Conservation (phyloP, 2,888 invertebrate genomes). For the Papilio demoleus region DNA sequence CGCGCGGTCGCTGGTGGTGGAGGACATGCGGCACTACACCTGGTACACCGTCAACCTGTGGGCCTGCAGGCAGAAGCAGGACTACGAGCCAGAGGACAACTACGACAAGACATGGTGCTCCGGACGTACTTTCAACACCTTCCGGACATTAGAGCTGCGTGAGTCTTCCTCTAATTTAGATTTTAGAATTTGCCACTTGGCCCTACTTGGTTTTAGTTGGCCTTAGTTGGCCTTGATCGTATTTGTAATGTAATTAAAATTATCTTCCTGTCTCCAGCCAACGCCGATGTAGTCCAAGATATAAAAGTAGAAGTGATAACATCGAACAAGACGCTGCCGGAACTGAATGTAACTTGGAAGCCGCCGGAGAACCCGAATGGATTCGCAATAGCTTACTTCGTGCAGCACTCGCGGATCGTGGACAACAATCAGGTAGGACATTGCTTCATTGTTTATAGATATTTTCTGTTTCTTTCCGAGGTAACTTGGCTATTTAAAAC, state of each 20-base stretch:
- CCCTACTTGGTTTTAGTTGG: too few relatives aligned
- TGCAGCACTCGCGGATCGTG: slow-evolving; percentile 88
- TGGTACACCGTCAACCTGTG: slow-evolving; percentile 89
- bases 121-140: slow-evolving; percentile 65
- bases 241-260: neutral
- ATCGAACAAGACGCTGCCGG: slow-evolving; percentile 78
- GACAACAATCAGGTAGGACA: slow-evolving; percentile 66
- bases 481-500: too few relatives aligned
- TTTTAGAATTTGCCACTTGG: too few relatives aligned
- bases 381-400: slow-evolving; percentile 91
- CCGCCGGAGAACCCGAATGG: slow-evolving; percentile 94
- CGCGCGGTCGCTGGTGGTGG: slow-evolving; percentile 59
- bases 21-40: slow-evolving; percentile 89
- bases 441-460: neutral
- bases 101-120: slow-evolving; percentile 79
- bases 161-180: too few relatives aligned
- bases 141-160: slow-evolving; percentile 70
- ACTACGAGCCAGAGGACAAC: slow-evolving; percentile 75
- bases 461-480: neutral
- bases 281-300: slow-evolving; percentile 86
- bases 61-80: slow-evolving; percentile 88
- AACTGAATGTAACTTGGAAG: slow-evolving; percentile 89
- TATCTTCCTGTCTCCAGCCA: slow-evolving; percentile 71
- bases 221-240: too few relatives aligned
- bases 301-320: slow-evolving; percentile 70